Percentiles rank a stretch among this genome's conserved stretches.
phyloP scores from a whole-genome alignment of 2,888 invertebrate genomes.

The Ecliptopera silaceata region DNA sequence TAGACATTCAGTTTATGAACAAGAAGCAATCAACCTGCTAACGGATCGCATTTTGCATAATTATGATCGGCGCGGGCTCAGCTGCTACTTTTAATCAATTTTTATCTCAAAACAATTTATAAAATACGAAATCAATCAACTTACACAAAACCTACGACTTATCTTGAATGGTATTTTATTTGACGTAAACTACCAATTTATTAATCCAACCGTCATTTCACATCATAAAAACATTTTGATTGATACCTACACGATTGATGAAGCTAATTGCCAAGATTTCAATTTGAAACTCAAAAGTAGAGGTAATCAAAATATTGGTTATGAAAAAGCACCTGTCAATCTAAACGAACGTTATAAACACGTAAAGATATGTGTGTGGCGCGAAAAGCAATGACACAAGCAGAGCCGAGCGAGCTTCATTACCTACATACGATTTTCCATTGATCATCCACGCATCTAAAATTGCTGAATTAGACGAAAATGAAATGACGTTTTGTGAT shows the following conservation, averaged over 20 bases:
- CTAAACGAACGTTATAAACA: constrained; percentile 31
- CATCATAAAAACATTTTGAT: constrained; percentile 37
- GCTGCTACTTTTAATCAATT: constrained; percentile 42
- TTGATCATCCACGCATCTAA: constrained; percentile 69
- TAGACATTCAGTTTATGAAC: constrained; percentile 54
- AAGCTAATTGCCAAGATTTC: constrained; percentile 35
- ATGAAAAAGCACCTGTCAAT: constrained; percentile 39
- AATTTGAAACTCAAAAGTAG: constrained; percentile 39
- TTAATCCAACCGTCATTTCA: constrained; percentile 34
- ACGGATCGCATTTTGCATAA: constrained; percentile 28
- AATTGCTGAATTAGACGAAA: constrained; percentile 64
- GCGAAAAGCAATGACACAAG: constrained; percentile 53
- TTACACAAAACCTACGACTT: constrained; percentile 20
- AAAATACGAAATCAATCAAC: constrained; percentile 26
- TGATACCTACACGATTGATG: constrained; percentile 34
- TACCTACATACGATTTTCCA: constrained; percentile 54
- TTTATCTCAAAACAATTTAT: constrained; percentile 8
- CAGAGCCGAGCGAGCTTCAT: constrained; percentile 47
- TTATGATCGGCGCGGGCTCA: constrained; percentile 38
- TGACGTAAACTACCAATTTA: constrained; percentile 38
- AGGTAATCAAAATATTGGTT: constrained; percentile 46
- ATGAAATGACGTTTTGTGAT: constrained; percentile 66
- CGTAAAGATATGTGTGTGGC: constrained; percentile 31
- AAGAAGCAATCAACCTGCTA: constrained; percentile 58
- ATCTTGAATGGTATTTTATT: constrained; percentile 33